These are phyloP conservation scores for Columba livia DNA, from an alignment of 2,113 vertebrate genomes.

Conservation along the genomic window DNA sequence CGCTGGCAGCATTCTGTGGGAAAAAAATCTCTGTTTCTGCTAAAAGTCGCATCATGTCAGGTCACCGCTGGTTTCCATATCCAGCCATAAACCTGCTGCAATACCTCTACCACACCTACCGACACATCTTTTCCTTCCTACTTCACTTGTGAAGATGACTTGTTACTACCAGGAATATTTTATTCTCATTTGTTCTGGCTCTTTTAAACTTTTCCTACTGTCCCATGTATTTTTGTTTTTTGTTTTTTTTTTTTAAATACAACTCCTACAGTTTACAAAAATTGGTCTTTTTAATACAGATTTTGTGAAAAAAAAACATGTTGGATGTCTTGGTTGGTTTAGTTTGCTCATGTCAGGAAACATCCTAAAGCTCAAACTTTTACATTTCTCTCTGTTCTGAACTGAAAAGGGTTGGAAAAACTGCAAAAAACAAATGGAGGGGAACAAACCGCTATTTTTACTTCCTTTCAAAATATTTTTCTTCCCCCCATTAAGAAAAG, in stretches of 20 bases:
- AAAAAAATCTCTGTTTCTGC: not conserved
- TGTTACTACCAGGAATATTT: not conserved
- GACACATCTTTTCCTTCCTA: not conserved
- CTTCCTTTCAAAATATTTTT: not conserved
- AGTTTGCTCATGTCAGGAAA: not conserved
- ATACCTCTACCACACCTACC: not conserved
- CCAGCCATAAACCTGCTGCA: not conserved
- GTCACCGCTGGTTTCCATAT: not conserved
- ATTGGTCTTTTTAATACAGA: not conserved
- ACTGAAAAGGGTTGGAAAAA: not conserved
- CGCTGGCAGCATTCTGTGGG: rapidly evolving
- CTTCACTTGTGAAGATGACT: not conserved
- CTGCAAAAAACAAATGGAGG: not conserved
- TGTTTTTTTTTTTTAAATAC: not conserved
- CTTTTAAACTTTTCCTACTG: not conserved
- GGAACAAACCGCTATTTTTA: not conserved
- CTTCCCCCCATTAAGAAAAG: not conserved
- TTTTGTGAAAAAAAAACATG: not conserved
- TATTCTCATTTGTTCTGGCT: not conserved
- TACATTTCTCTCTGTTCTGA: not conserved
- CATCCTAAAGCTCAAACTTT: not conserved
- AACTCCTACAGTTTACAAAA: not conserved
- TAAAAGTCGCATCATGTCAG: not conserved
- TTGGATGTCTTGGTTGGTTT: not conserved
- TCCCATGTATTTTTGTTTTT: not conserved